Conservation (phyloP, 2,113 vertebrate genomes). For the Noturus placidus region DNA sequence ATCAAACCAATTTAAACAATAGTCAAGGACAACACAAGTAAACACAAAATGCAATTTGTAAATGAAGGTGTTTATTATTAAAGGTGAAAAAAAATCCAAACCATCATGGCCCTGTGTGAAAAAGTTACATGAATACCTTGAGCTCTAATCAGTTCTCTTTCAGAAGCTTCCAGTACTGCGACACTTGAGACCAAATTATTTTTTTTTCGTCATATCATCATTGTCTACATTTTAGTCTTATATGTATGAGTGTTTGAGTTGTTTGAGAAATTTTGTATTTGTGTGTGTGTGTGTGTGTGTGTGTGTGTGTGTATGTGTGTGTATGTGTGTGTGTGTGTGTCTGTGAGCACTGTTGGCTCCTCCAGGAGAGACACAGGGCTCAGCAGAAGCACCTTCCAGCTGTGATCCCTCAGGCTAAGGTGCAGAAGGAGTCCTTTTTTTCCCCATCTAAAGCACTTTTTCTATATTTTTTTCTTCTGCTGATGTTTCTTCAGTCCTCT, state of each 20-base stretch:
- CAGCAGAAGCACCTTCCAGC: slow-evolving; percentile 51
- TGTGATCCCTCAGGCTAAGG: slow-evolving; percentile 39
- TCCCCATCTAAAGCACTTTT: background rate
- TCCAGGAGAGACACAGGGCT: slow-evolving; percentile 40
- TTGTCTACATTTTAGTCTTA: background rate
- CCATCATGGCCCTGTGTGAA: no score
- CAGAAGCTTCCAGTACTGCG: background rate
- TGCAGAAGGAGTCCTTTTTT: background rate
- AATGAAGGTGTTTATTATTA: no score
- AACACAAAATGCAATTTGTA: no score
- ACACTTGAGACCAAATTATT: background rate
- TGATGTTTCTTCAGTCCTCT: background rate
- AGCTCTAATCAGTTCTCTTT: slow-evolving; percentile 42
- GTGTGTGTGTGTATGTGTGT: background rate
- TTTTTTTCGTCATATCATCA: no score
- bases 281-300: background rate
- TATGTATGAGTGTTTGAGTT: background rate
- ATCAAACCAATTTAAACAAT: no score
- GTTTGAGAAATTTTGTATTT: background rate
- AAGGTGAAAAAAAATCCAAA: no score
- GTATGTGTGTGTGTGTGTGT: background rate
- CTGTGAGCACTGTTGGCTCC: slow-evolving; percentile 30
- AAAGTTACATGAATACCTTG: background rate
- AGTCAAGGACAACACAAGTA: no score
- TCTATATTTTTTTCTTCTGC: background rate